Base-by-base conservation (phyloP, 2,888 invertebrate genomes). In the Apodemia hepburni region DNA sequence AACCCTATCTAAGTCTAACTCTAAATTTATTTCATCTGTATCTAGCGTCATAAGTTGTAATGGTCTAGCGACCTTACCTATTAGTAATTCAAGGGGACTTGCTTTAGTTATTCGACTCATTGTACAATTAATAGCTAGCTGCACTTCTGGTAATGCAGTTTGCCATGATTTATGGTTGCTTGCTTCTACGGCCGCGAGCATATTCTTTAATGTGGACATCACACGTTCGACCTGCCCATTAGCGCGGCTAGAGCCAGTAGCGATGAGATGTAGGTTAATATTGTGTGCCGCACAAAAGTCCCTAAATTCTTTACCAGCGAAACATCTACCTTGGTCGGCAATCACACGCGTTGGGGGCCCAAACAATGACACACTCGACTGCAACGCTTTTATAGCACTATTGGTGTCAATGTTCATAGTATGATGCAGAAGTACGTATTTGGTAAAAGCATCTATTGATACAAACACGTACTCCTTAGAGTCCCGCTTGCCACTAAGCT, bases 221-320 rank as follows among this genome's bases (percentile, higher is more conserved):
- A 67, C 61, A 0, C 69, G 60, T 42, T 71, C 70, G 11, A 68
- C 70, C 18, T 71, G 68, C 0, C 67, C 68, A 35, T 71, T 70
- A 0, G 70, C 67, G 8, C 69, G 62, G 11, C 62, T 47, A 9
- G 57, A 11, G 15, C 66, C 68, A 1, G 69, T 67, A 0, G 70
- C 70, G 3, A 70, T 70, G 0, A 68, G 27, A 57, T 69, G 69
- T n/a, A 71, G 35, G 0, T 65, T 17, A 35, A 71, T 69, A 58
- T 60, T 63, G 8, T 63, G 17, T 38, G 38, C 38, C 22, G 22
- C 22, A 22, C 22, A 22, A 22, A 22, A 22, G 22, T 22, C 22
- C 22, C 22, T 22, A 22, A 22, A 22, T 22, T 22, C 22, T 22
- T 22, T 22, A 22, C 22, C 22, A 22, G 22, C 22, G 22, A 22